Evolutionary conservation across 2,797 vertebrate species (phyloP), one percentile per base, ranked within the genome.

Genomic region (Arremon aurantiirostris): DNA sequence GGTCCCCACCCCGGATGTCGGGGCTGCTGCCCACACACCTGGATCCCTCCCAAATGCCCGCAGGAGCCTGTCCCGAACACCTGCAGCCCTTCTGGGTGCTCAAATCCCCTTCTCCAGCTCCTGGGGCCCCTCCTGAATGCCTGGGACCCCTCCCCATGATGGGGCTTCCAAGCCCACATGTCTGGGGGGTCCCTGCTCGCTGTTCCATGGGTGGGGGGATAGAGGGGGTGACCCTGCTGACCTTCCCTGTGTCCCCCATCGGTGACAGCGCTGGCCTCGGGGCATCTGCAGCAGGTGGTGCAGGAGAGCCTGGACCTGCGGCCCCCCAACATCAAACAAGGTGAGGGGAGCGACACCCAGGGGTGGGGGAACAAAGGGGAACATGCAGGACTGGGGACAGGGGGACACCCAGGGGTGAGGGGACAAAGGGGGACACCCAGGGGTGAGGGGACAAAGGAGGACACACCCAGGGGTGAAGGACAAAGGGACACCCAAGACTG

Each of bases 161-260:
- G 76, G 49, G 12, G 8, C 12, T 39, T 39, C 42, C 49, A 12
- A 37, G 13, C 28, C 55, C 24, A 2, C 9, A 3, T 53, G 19
- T n/a, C 3, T 8, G 66, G 50, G 2, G 39, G 47, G 64, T 47
- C 50, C 41, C 44, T 20, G 44, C 12, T 19, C 0, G 71, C 26
- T 37, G 46, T 5, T 9, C 32, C 19, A 0, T 0, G n/a, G 34
- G 39, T 6, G 50, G 12, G 53, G 23, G n/a, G 37, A 8, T 2
- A 15, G 30, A 35, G 32, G 56, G 47, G 42, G 44, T 35, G 37
- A 11, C 77, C 23, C 44, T 6, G 5, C 14, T 86, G 70, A 82
- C 37, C n/a, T 17, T 17, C 24, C 5, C 27, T 2, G 14, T 82
- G 3, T 22, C n/a, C 22, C 32, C 34, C 11, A 0, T 2, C 0